Percentiles rank a stretch among this genome's conserved stretches.
Evolutionary conservation across 2,888 invertebrate genomes (phyloP).

Genomic region (Tyria jacobaeae): DNA sequence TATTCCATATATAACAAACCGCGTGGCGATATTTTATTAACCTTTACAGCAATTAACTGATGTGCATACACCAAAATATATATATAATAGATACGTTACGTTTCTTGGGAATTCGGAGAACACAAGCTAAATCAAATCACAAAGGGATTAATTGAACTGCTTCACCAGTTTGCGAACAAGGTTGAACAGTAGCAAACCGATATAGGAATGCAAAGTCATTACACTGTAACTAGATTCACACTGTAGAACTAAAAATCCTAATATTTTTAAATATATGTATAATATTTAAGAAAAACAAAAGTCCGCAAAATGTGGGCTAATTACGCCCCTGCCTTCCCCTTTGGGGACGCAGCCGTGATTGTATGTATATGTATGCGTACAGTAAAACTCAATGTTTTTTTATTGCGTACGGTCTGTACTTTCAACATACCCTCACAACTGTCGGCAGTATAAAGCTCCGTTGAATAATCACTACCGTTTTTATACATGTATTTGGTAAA

Average conservation of each 20-base stretch:
- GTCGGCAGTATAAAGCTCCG: too few species aligned
- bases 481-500: too few species aligned
- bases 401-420: too few species aligned
- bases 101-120: slow-evolving; percentile 17
- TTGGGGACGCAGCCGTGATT: too few species aligned
- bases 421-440: too few species aligned
- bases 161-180: slow-evolving; percentile 57
- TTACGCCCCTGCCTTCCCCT: too few species aligned
- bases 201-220: slow-evolving; percentile 21
- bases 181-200: slow-evolving; percentile 45
- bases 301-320: too few species aligned
- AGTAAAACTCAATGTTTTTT: too few species aligned
- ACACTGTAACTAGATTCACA: neutral
- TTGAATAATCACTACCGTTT: too few species aligned
- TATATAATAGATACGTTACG: slow-evolving; percentile 7
- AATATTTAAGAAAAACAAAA: too few species aligned
- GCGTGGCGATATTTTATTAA: neutral
- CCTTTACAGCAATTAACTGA: slow-evolving; percentile 1
- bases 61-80: neutral
- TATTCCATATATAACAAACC: neutral
- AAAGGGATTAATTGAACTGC: slow-evolving; percentile 61
- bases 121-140: slow-evolving; percentile 52
- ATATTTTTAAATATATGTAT: too few species aligned
- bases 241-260: neutral
- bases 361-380: too few species aligned